A percentile compares a stretch with the other conserved stretches of the same genome.
Evolutionary conservation across 2,888 invertebrate genomes (phyloP).

Genomic region (Cosmopolites sordidus): DNA sequence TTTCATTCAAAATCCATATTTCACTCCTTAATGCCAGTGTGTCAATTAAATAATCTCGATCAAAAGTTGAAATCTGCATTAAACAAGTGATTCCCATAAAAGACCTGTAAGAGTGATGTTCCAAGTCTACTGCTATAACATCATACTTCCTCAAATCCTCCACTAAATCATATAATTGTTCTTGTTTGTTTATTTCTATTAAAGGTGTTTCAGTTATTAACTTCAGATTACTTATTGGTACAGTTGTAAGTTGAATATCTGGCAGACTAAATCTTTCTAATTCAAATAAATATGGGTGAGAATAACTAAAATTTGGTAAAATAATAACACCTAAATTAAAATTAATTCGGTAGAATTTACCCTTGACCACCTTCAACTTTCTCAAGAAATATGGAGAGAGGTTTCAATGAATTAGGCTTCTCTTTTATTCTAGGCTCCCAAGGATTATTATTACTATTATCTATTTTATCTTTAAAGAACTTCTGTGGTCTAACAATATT

Average conservation of each 20-base stretch:
- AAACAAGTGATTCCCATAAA: constrained; percentile 94
- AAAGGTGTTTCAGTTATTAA: constrained; percentile 61
- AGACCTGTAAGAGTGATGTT: constrained; percentile 82
- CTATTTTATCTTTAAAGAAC: constrained; percentile 77
- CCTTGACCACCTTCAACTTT: constrained; percentile 59
- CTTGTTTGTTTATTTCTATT: constrained; percentile 62
- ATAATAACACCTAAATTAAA: constrained; percentile 4
- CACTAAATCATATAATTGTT: constrained; percentile 62
- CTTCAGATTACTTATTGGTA: constrained; percentile 47
- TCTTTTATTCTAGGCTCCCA: constrained; percentile 81
- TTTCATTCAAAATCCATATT: constrained; percentile 76
- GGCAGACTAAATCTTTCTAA: constrained; percentile 66
- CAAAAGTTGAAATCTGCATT: constrained; percentile 85
- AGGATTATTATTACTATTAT: constrained; percentile 68
- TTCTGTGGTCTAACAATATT: constrained; percentile 79
- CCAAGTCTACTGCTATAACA: constrained; percentile 86
- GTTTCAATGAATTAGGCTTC: constrained; percentile 84
- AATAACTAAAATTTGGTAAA: constrained; percentile 54
- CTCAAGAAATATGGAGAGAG: constrained; percentile 69
- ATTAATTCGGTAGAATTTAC: constrained; percentile 40
- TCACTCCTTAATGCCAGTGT: constrained; percentile 78
- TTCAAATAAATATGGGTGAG: constrained; percentile 87
- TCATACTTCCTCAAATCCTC: constrained; percentile 61
- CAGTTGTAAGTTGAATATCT: constrained; percentile 49
- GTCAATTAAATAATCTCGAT: constrained; percentile 85